phyloP scores from a whole-genome alignment of 2,113 vertebrate genomes.

The Calyptomena viridis region DNA sequence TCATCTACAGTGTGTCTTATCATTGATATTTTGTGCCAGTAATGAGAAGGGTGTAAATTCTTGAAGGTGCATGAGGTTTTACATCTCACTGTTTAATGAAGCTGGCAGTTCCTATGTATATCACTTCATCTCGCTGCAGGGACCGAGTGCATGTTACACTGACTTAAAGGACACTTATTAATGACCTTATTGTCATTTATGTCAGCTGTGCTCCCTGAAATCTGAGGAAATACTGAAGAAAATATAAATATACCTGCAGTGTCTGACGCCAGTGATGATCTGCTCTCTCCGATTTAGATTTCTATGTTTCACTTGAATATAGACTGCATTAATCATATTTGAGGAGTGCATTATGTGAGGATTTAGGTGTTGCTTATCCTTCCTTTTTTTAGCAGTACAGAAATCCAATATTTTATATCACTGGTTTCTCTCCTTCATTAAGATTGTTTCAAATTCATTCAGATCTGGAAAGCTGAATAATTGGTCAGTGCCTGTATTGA shows the following conservation, averaged over 20 bases:
- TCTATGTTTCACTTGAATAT: conserved; percentile 21
- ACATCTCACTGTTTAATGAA: not conserved
- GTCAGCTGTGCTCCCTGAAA: not conserved
- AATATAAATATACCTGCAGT: not conserved
- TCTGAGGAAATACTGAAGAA: conserved; percentile 8
- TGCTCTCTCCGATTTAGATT: not conserved
- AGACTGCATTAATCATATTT: conserved; percentile 14
- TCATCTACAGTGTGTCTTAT: not conserved
- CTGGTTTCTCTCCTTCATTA: not conserved
- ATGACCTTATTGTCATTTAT: not conserved
- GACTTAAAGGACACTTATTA: not conserved
- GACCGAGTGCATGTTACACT: not conserved
- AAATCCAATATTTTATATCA: not conserved
- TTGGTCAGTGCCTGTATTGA: not conserved
- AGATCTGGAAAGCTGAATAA: not conserved
- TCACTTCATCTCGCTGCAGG: not conserved
- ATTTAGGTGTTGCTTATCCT: not conserved
- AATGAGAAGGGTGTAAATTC: not conserved
- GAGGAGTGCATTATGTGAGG: conserved; percentile 1
- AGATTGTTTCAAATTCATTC: not conserved
- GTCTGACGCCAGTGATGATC: not conserved
- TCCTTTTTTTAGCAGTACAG: not conserved
- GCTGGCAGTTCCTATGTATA: not conserved
- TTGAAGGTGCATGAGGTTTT: not conserved
- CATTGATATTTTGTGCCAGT: not conserved